phyloP scores from a whole-genome alignment of 2,888 invertebrate species.

The Lagria hirta region DNA sequence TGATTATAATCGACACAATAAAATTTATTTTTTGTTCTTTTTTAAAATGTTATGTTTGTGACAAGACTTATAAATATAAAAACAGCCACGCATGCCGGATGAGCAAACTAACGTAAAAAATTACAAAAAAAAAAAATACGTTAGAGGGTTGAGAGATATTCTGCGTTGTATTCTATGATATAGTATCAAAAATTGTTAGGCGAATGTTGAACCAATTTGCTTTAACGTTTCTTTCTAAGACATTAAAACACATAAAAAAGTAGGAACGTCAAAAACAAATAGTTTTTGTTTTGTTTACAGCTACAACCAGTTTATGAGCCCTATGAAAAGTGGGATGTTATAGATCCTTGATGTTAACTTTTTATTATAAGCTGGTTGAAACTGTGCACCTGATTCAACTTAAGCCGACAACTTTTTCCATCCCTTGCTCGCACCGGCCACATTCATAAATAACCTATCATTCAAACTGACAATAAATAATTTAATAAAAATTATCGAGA shows the following conservation, averaged over 20 bases:
- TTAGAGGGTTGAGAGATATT: too few relatives aligned
- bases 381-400: conserved; percentile 26
- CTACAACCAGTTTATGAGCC: conserved; percentile 41
- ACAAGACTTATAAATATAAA: conserved; percentile 47
- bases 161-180: too few relatives aligned
- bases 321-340: conserved; percentile 35
- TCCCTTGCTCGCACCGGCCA: conserved; percentile 21
- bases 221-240: conserved; percentile 4
- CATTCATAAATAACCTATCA: conserved; percentile 20
- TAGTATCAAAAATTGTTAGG: conserved; percentile 12
- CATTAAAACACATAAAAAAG: conserved; percentile 27
- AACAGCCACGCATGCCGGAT: conserved; percentile 38
- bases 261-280: conserved; percentile 12
- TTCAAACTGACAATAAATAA: conserved; percentile 39
- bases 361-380: conserved; percentile 33
- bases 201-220: conserved; percentile 3
- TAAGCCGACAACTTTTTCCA: conserved; percentile 23
- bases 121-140: too few relatives aligned
- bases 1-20: conserved; percentile 25
- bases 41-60: conserved; percentile 36
- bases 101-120: conserved; percentile 30
- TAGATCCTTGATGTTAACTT: conserved; percentile 19
- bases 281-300: conserved; percentile 3
- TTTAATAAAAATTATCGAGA: conserved; percentile 35
- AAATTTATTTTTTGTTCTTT: conserved; percentile 16